Evolutionary conservation across 2,113 vertebrate species (phyloP).

Genomic region (Dolichallabes microphthalmus): DNA sequence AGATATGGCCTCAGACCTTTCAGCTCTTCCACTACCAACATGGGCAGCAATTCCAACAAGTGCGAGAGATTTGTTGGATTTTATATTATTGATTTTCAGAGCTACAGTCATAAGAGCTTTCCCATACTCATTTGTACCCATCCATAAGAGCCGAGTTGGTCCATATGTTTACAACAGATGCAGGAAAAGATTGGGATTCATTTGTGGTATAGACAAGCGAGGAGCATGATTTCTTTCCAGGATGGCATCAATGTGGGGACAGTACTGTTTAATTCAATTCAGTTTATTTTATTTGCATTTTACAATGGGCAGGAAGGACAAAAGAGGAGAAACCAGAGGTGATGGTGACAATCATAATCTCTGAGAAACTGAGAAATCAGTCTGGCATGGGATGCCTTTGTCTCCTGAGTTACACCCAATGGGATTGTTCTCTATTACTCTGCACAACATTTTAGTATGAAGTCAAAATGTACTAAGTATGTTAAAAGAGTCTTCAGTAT

Average conservation of each 20-base stretch:
- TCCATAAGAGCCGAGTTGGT: neutral
- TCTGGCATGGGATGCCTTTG: neutral
- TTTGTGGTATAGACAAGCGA: neutral
- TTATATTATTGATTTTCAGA: neutral
- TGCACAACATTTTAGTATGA: neutral
- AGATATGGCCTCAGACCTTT: constrained; percentile 31
- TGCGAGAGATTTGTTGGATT: neutral
- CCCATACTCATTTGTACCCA: neutral
- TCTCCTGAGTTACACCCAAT: neutral
- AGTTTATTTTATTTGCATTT: neutral
- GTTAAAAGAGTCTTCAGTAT: neutral
- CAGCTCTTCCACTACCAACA: neutral
- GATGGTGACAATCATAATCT: neutral
- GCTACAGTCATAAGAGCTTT: neutral
- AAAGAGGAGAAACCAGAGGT: neutral
- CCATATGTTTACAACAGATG: neutral
- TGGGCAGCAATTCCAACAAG: neutral
- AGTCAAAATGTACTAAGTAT: neutral
- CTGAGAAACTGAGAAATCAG: neutral
- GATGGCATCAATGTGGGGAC: neutral
- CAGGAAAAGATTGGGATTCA: neutral
- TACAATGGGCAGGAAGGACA: neutral
- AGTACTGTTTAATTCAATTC: neutral
- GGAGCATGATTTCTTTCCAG: neutral
- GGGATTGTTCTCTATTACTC: neutral